Conservation (phyloP, 2,888 invertebrate species). For the Nudaria mundana region DNA sequence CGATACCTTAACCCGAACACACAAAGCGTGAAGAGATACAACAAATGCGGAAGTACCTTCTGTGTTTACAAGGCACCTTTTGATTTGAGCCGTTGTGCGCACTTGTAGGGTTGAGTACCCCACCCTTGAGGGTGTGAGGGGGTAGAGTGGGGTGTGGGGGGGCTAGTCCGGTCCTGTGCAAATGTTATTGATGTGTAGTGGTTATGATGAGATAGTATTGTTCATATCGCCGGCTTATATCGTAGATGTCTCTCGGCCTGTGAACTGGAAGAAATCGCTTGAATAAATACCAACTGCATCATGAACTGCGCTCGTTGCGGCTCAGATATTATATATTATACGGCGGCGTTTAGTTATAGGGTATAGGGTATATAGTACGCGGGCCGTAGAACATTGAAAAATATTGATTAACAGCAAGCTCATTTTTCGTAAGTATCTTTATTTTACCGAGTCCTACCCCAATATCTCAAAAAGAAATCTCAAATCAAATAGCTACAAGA, state of each 20-base stretch:
- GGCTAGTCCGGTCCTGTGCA: constrained; percentile 44
- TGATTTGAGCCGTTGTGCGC: constrained; percentile 57
- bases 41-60: constrained; percentile 43
- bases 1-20: constrained; percentile 11
- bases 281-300: not conserved
- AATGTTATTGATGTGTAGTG: constrained; percentile 50
- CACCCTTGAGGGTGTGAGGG: constrained; percentile 10
- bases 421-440: no score
- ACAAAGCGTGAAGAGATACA: constrained; percentile 25
- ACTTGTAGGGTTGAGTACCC: constrained; percentile 32
- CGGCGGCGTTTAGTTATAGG: no score
- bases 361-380: no score
- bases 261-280: not conserved
- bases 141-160: constrained; percentile 14
- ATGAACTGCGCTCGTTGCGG: no score
- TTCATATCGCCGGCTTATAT: constrained; percentile 48
- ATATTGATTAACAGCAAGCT: no score
- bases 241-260: constrained; percentile 16
- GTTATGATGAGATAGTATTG: constrained; percentile 49
- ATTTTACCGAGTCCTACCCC: no score
- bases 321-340: no score
- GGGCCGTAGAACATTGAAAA: no score
- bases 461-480: no score
- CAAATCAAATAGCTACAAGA: no score
- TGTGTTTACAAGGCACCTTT: constrained; percentile 50